Percentiles rank a stretch among this genome's conserved stretches.
These are phyloP conservation scores for Physocephala rufipes DNA, from an alignment of 2,888 invertebrate species.

Conservation along the genomic window DNA sequence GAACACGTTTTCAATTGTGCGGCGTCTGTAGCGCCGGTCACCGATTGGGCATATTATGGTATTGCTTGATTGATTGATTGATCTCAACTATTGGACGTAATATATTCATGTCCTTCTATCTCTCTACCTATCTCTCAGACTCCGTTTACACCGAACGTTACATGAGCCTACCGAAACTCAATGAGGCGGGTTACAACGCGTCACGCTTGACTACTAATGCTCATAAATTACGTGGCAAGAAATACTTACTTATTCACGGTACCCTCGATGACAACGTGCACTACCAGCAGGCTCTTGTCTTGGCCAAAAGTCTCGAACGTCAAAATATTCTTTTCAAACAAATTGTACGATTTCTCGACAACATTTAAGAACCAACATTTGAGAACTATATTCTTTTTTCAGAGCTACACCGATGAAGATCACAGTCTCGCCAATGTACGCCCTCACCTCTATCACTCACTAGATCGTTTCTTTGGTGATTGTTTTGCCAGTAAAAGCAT, in stretches of 20 bases:
- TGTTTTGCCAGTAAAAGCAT: constrained; percentile 60
- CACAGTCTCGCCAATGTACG: constrained; percentile 85
- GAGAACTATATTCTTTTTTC: constrained; percentile 45
- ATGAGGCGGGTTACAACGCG: constrained; percentile 76
- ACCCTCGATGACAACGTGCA: constrained; percentile 97
- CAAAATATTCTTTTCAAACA: constrained; percentile 89
- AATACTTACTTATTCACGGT: constrained; percentile 92
- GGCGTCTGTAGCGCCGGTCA: constrained; percentile 94
- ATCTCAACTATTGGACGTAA: not conserved
- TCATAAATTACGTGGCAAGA: constrained; percentile 74
- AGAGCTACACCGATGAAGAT: constrained; percentile 95
- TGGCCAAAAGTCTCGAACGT: constrained; percentile 85
- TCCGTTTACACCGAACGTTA: constrained; percentile 97
- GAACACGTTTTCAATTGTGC: constrained; percentile 88
- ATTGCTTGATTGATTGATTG: constrained; percentile 50
- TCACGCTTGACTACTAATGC: constrained; percentile 80
- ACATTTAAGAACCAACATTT: too few relatives aligned
- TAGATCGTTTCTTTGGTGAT: constrained; percentile 81
- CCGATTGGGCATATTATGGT: constrained; percentile 97
- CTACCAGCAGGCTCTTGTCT: constrained; percentile 94
- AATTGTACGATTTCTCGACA: constrained; percentile 72
- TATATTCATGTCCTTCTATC: not conserved
- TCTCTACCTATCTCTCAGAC: constrained; percentile 70
- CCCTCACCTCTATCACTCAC: constrained; percentile 87
- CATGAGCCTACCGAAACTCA: constrained; percentile 87